Base-by-base conservation (phyloP, 1,140 invertebrate genomes). In the Scaptomyza graminum region DNA sequence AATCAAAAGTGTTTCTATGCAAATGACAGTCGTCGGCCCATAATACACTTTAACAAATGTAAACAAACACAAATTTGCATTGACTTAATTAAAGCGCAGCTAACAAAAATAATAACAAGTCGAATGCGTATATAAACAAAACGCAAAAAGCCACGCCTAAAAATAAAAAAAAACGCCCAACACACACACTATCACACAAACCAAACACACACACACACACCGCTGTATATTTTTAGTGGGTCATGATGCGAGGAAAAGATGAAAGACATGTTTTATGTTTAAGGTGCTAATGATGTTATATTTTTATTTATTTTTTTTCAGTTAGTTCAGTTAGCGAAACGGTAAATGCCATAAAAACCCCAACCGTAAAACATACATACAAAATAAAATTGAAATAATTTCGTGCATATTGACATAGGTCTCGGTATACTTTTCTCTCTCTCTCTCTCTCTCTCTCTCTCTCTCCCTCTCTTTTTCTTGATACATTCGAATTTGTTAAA, bases 1-100 rank as follows among this genome's bases (percentile, higher is more conserved):
- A 70, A 64, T 66, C 67, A 79, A 87, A 88, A 82, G 83, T 87
- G 75, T 73, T 87, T 82, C 78, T 73, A 87, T 87, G 82, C 78
- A 76, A 87, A 87, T 87, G 51, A 64, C 31, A 63, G 18, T 22
- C 28, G 61, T 47, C 67, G 22, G 64, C 39, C 69, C 74, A 80
- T 51, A 69, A 70, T 60, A 52, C 57, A 65, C 65, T 76, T 49
- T 55, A 70, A 60, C 55, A 67, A 22, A 22, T 67, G 74, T 65
- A 41, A 54, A 16, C 37, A 43, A 37, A 56, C 37, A 63, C 34
- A 65, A 81, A 85, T 81, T 85, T 85, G 81, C 82, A 85, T 85
- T 81, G 70, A 64, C 49, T 52, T 81, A 64, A 65, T 55, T 62
- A 68, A 62, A 57, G 70, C 46, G 44, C 16, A 52, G 18, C 15